Evolutionary conservation across 2,797 vertebrate species (phyloP), one percentile per base, ranked within the genome.

Genomic region (Melanotaenia nigrans): DNA sequence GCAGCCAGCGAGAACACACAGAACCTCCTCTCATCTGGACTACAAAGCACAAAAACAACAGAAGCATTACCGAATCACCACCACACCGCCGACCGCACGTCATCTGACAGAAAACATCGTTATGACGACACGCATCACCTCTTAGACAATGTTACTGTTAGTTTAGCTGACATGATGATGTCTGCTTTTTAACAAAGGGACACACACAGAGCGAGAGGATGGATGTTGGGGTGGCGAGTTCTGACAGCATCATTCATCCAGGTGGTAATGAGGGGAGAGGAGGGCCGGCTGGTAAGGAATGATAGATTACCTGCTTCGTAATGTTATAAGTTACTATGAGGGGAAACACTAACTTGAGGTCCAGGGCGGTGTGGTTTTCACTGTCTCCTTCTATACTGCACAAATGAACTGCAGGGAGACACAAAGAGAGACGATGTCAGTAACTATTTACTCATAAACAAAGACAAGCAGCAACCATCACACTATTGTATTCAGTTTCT

Each of bases 1-100:
- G 96, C 95, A 0, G 97, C 94, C 61, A 98, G 92, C n/a, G 97
- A 98, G 85, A 98, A 98, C 79, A 98, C 96, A 56, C 96, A 97
- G 83, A 98, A 98, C 73, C 96, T 95, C 67, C 96, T 94, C 81
- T 97, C 96, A 20, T 96, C 95, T 60, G 97, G 97, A 87, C 97
- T 98, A 85, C 49, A 83, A 71, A 81, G 65, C 72, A 78, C 38
- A 53, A 40, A 67, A 55, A 71, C 54, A 79, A 32, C 69, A 51
- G 53, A 58, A 71, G 11, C 6, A n/a, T 16, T 14, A 73, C 3
- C 36, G 24, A 78, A 75, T 71, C 58, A 82, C 71, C 82, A 58
- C 45, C 40, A 62, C 65, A 36, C 25, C 1, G 14, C 62, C 59
- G 61, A 47, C 49, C 55, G 28, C 20, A 45, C 18, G 30, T 53